Evolutionary conservation across 2,113 vertebrate species (phyloP).

Genomic region (Scytalopus superciliaris): DNA sequence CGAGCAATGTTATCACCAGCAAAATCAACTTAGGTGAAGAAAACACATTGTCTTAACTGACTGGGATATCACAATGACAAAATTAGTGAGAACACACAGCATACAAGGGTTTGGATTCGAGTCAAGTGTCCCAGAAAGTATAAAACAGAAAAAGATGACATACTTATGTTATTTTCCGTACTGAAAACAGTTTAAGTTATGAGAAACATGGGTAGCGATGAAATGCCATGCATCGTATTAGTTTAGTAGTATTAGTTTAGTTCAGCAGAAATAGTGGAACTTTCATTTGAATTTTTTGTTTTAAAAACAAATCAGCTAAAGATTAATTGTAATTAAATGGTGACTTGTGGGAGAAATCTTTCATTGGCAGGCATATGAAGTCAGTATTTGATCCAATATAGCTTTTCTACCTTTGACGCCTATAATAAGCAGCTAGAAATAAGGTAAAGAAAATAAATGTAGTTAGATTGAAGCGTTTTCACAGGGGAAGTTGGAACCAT

Average conservation of each 20-base stretch:
- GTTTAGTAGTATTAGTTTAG: too few relatives aligned
- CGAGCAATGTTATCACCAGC: accelerated
- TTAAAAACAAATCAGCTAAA: neutral
- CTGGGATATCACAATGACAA: neutral
- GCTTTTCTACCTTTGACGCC: neutral
- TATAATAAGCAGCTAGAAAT: neutral
- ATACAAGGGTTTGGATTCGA: neutral
- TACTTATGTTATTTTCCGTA: neutral
- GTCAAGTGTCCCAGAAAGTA: neutral
- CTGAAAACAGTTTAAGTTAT: neutral
- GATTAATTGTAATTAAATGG: neutral
- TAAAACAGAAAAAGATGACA: neutral
- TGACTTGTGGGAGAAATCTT: neutral
- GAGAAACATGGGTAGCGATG: neutral
- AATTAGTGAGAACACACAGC: neutral
- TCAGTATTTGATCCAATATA: neutral
- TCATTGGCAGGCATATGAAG: neutral
- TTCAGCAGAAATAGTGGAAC: neutral
- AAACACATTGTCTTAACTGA: accelerated
- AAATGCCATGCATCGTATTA: neutral
- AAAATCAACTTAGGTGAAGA: neutral
- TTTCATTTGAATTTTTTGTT: neutral
- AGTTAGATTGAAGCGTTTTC: neutral
- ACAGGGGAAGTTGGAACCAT: neutral
- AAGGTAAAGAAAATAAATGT: neutral